Conservation (phyloP, 2,888 invertebrate genomes). For the Helobdella robusta region DNA sequence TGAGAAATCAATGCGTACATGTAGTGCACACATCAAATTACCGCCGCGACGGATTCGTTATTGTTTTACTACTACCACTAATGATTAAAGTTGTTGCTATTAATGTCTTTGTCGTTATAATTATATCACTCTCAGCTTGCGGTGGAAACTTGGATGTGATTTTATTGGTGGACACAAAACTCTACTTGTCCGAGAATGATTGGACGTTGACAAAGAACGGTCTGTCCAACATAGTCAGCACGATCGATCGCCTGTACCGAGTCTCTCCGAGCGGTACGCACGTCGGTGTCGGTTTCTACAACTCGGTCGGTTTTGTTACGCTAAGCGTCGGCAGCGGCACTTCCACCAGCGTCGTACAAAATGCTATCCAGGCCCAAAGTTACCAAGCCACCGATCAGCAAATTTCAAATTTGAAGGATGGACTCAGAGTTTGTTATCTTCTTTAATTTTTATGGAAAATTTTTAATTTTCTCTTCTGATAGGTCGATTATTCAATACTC, state of each 20-base stretch:
- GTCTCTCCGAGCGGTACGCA: slow-evolving; percentile 9
- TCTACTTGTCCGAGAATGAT: slow-evolving; percentile 11
- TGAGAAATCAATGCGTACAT: too few species aligned
- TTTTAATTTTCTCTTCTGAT: background rate
- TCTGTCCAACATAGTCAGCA: background rate
- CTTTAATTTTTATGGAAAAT: background rate
- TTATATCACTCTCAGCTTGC: slow-evolving; percentile 13
- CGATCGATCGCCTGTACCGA: background rate
- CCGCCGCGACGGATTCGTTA: background rate
- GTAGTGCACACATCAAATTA: too few species aligned
- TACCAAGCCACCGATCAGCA: slow-evolving; percentile 7
- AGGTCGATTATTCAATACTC: background rate
- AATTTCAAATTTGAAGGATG: slow-evolving; percentile 14
- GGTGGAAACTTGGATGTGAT: slow-evolving; percentile 16
- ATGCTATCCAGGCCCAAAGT: background rate
- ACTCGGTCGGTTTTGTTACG: background rate
- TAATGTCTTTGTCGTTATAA: background rate
- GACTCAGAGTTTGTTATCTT: background rate
- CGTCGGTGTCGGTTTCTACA: slow-evolving; percentile 14
- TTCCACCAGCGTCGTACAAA: background rate
- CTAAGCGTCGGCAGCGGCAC: slow-evolving; percentile 18
- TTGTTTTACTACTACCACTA: background rate
- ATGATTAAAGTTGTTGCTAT: background rate
- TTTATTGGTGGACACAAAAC: slow-evolving; percentile 11
- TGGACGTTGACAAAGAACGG: slow-evolving; percentile 11